Evolutionary conservation across 2,797 vertebrate species (phyloP).

Genomic region (Eutrigla gurnardus): DNA sequence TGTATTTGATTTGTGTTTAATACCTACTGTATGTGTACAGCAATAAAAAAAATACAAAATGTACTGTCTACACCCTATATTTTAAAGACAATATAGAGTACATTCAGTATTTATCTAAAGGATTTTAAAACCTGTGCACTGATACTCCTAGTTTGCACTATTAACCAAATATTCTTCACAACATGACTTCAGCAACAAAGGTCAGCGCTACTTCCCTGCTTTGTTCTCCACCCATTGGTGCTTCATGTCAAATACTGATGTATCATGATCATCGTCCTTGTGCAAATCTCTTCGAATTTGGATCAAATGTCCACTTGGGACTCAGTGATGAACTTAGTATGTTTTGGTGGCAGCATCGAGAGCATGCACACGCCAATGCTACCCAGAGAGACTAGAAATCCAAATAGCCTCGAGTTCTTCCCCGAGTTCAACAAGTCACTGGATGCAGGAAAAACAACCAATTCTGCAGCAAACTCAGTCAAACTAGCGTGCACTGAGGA

Average conservation of each 20-base stretch:
- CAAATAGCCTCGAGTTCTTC: too few relatives aligned
- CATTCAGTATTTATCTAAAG: not conserved
- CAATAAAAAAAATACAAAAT: constrained; percentile 50
- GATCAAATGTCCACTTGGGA: too few relatives aligned
- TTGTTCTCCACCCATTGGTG: not conserved
- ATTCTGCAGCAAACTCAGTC: too few relatives aligned
- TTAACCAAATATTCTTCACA: not conserved
- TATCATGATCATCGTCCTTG: not conserved
- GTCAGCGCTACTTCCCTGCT: not conserved
- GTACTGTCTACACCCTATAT: not conserved
- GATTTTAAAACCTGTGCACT: not conserved
- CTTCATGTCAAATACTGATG: not conserved
- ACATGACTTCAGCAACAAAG: not conserved
- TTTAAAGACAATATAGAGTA: constrained; percentile 21
- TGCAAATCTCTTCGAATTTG: too few relatives aligned
- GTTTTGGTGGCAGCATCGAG: too few relatives aligned
- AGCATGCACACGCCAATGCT: too few relatives aligned
- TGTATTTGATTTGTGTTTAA: constrained; percentile 38
- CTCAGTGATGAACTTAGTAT: too few relatives aligned
- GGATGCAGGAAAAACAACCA: too few relatives aligned
- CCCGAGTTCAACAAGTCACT: too few relatives aligned
- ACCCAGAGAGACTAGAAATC: too few relatives aligned
- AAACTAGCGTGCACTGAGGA: too few relatives aligned
- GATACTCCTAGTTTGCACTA: not conserved
- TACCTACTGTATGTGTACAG: constrained; percentile 32